Evolutionary conservation across 2,113 vertebrate genomes (phyloP), one percentile per base, ranked within the genome.

Genomic region (Lasiurus cinereus): DNA sequence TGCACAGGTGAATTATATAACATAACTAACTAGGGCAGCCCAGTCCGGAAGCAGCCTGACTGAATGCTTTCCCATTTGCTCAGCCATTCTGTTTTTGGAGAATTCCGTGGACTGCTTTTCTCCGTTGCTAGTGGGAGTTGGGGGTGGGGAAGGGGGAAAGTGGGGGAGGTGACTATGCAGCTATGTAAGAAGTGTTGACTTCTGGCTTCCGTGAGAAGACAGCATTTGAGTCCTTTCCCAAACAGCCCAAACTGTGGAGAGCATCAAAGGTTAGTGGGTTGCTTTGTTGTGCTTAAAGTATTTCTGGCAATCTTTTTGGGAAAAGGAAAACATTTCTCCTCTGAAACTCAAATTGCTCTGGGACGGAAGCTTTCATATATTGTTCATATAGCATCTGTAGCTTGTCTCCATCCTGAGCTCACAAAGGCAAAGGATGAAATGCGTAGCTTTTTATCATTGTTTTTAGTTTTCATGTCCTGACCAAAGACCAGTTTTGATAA

Each of bases 171-270:
- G 72, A 91, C 73, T 33, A 2, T 31, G 33, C 31, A 19, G 91
- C 31, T 78, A 59, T 59, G 24, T 89, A 74, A 56, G 36, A 72
- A 82, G 77, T 86, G 69, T 27, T 93, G 74, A 72, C 52, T 89
- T 94, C 27, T 64, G 33, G 48, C 67, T 92, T 95, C 93, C n/a
- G 18, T 78, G 83, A 77, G 88, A 94, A 90, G 83, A 86, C 6
- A 83, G 54, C 56, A 29, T 78, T 92, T 90, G 85, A 92, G 14
- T 93, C 50, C 36, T 90, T 92, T 96, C 95, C 91, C 90, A 94
- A 96, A 92, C 84, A 94, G 89, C 56, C 15, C 36, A 46, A 67
- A 94, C 74, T 83, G 21, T 36, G 9, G 18, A 91, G n/a, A 96
- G 31, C 91, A 83, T 89, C 95, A 96, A 83, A 95, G 67, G 79